Base-by-base conservation (phyloP, 1,140 invertebrate species). In the Papilio polyxenes region DNA sequence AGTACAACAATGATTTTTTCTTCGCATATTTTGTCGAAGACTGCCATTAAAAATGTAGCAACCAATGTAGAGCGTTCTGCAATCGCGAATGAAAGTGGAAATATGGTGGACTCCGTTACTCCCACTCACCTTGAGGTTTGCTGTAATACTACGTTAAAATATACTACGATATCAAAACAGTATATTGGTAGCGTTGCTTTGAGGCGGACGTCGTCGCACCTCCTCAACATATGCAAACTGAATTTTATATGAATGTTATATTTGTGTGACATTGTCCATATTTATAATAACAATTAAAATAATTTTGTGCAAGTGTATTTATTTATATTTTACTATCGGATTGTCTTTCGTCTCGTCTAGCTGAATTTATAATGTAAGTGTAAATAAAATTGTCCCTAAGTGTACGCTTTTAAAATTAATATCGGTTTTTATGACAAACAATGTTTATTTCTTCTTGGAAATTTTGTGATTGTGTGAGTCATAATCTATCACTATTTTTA, bases 111-210 rank as follows among this genome's bases (percentile, higher is more conserved):
- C 83, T 82, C 81, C 83, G 85, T 85, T 83, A 89, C 86, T 85
- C 85, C 88, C 85, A 89, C 88, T 92, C 90, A 91, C 90, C 91
- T 92, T 92, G 90, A 86, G 85, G 85, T 87, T 88, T 85, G 82
- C 84, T 89, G 86, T 88, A 89, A 89, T 89, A 87, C 89, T 87
- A 91, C 91, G 90, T 88, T 92, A 91, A 91, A 92, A 91, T 90
- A 92, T 84, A 89, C 88, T 90, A 92, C 87, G 86, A 87, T 91
- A 92, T 93, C 92, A 93, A 92, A 93, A 92, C 92, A 93, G 92
- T 93, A 87, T 83, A 88, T 87, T 90, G 84, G 81, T 84, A 84
- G 84, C 86, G 59, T 31, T 83, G 88, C 76, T 72, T 81, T 69
- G 84, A 82, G 87, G 59, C 85, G 86, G 86, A 92, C 91, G 91